Base-by-base conservation (phyloP, 1,140 invertebrate genomes). In the Armadillidium nasatum region DNA sequence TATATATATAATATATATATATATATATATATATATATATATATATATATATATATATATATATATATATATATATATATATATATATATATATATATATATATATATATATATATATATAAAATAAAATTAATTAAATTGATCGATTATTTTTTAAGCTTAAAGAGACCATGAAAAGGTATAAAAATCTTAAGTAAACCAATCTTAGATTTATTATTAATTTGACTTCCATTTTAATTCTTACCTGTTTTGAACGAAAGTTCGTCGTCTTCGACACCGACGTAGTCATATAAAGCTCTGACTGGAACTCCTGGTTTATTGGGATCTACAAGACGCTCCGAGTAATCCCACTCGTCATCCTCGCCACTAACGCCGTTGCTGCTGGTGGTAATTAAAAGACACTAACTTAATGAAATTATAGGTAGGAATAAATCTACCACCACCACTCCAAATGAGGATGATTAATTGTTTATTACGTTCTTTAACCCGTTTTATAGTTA, bases 181-280 rank as follows among this genome's bases (percentile, higher is more conserved):
- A 33, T 6, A 3, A 33, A 33, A 33, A 33, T 33, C 1, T 33
- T 33, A 3, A 33, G 2, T 33, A 33, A 33, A 33, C 33, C 33
- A n/a, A n/a, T n/a, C n/a, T n/a, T n/a, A n/a, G n/a, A n/a, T 33
- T 33, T 33, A 33, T 33, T 33, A 33, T 6, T 33, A 33, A 1
- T 33, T 6, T 6, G 6, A 33, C 6, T 33, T 33, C 33, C 33
- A 3, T 33, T 33, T 33, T 33, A 33, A 6, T 33, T 33, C 84
- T 79, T 85, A 96, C 96, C 97, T 89, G 94, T 92, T 87, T 95
- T 93, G 85, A 98, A 98, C 85, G 90, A 94, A 15, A 99, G 89
- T 86, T 99, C 97, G 86, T 98, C 97, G 80, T 91, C 92, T 88
- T 98, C 97, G 1, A 95, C 94, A 78, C 94, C 95, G 81, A 94